These are phyloP conservation scores for Corydoras sp. DNA, from an alignment of 2,113 vertebrate species.

Conservation along the genomic window DNA sequence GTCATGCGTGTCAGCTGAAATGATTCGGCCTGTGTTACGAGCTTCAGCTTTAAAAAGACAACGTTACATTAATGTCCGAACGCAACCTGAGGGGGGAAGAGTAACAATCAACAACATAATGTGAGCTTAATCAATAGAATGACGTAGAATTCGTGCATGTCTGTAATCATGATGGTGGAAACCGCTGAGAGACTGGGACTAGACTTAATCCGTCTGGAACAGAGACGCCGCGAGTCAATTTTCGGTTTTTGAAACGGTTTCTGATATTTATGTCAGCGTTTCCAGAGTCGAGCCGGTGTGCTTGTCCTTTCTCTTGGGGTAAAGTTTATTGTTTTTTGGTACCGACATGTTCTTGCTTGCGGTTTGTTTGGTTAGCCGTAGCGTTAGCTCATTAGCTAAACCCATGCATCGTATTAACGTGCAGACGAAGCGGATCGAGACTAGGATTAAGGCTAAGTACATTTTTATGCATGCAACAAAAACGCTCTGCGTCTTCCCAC, in stretches of 20 bases:
- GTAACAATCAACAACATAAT: too few relatives aligned
- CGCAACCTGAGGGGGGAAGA: too few relatives aligned
- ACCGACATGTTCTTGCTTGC: neutral
- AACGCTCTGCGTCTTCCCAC: neutral
- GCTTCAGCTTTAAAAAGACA: neutral
- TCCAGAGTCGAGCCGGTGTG: neutral
- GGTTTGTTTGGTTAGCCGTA: neutral
- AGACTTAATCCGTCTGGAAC: constrained; percentile 20
- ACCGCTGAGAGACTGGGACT: constrained; percentile 3
- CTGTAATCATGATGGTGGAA: neutral
- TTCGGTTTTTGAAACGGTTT: neutral
- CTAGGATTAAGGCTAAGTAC: constrained; percentile 15
- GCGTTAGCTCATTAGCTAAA: constrained; percentile 33
- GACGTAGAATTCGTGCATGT: too few relatives aligned
- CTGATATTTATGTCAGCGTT: neutral
- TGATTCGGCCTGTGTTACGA: neutral
- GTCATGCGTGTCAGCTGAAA: neutral
- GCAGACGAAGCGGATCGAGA: constrained; percentile 23
- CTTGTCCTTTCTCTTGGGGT: neutral
- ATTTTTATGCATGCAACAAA: constrained; percentile 5
- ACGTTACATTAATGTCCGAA: neutral
- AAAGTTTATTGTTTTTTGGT: neutral
- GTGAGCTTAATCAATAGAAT: too few relatives aligned
- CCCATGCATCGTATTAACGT: constrained; percentile 31
- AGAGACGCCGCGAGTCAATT: neutral